A percentile compares a stretch with the other conserved stretches of the same genome.
Conservation (phyloP, 2,888 invertebrate species). For the Philhelius pedissequus region DNA sequence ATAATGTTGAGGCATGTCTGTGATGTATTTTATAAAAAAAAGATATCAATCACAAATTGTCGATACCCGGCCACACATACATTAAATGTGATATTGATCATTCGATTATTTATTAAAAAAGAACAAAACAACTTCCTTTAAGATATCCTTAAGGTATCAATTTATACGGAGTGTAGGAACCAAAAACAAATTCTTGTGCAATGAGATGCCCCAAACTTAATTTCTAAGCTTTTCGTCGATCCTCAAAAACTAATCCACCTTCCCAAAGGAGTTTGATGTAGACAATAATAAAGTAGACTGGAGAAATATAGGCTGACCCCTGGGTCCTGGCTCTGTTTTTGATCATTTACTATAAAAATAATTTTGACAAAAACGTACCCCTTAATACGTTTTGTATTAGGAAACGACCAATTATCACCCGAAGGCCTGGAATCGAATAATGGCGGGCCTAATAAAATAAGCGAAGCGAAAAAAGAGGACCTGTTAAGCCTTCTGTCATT, state of each 20-base stretch:
- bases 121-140: conserved; percentile 34
- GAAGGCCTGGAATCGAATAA: background rate
- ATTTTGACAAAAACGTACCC: background rate
- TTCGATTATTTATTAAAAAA: conserved; percentile 48
- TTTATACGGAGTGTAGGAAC: conserved; percentile 10
- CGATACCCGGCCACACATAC: conserved; percentile 52
- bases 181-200: background rate
- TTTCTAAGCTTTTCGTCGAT: background rate
- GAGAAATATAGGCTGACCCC: conserved; percentile 6
- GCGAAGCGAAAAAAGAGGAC: background rate
- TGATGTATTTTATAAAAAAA: background rate
- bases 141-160: conserved; percentile 33
- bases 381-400: background rate
- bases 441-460: background rate
- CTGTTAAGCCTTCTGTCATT: too few species aligned
- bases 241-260: background rate
- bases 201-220: background rate
- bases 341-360: background rate
- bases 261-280: background rate
- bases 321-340: conserved; percentile 8
- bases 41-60: conserved; percentile 62
- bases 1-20: conserved; percentile 54
- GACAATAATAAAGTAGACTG: background rate
- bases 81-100: conserved; percentile 49
- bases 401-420: background rate